Evolutionary conservation across 2,888 invertebrate genomes (phyloP).

Genomic region (Platynereis dumerilii): DNA sequence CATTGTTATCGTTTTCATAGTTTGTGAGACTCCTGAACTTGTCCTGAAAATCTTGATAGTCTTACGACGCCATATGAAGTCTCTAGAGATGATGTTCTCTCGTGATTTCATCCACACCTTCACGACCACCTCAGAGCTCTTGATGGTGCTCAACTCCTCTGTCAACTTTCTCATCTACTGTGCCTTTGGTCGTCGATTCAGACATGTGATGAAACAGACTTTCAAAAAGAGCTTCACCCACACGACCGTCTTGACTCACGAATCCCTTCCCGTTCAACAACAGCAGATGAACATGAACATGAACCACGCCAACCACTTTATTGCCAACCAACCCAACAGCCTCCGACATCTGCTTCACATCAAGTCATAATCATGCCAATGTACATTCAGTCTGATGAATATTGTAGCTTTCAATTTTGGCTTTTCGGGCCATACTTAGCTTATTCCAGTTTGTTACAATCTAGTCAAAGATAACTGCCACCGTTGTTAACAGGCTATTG

Average conservation of each 20-base stretch:
- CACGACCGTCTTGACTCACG: slow-evolving; percentile 14
- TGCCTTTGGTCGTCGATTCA: slow-evolving; percentile 36
- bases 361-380: too few relatives aligned
- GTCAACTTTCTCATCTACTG: slow-evolving; percentile 40
- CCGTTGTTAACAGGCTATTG: too few relatives aligned
- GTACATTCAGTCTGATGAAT: too few relatives aligned
- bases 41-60: neutral
- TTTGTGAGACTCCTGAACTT: slow-evolving; percentile 37
- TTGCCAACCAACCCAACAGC: too few relatives aligned
- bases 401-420: too few relatives aligned
- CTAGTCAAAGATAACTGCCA: too few relatives aligned
- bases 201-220: slow-evolving; percentile 30
- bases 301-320: neutral
- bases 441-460: too few relatives aligned
- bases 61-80: slow-evolving; percentile 4
- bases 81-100: neutral
- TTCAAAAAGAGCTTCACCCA: slow-evolving; percentile 16
- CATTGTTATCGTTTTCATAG: slow-evolving; percentile 35
- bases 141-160: slow-evolving; percentile 36
- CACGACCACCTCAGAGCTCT: slow-evolving; percentile 21
- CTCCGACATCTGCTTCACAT: too few relatives aligned
- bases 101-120: slow-evolving; percentile 5
- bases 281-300: slow-evolving; percentile 4
- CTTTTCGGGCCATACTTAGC: too few relatives aligned
- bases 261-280: slow-evolving; percentile 17